These are phyloP conservation scores for Drosophila insularis DNA, from an alignment of 1,140 invertebrate species.

Conservation along the genomic window DNA sequence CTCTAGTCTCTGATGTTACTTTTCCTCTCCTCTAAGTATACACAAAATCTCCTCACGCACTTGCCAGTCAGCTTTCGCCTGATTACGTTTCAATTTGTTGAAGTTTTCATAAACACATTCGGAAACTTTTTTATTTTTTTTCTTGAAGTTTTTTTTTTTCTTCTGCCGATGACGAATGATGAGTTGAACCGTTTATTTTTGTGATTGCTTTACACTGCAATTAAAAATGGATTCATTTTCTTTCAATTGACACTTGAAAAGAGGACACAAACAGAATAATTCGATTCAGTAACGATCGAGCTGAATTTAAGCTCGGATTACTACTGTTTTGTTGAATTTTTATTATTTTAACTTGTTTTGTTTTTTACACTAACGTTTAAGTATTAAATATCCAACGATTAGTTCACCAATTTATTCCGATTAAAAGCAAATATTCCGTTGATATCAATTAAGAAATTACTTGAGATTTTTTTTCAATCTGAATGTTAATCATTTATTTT, in stretches of 20 bases:
- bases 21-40: conserved; percentile 19
- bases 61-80: conserved; percentile 56
- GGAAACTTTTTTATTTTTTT: conserved; percentile 17
- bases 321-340: not conserved
- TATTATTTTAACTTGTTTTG: no score
- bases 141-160: not conserved
- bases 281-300: not conserved
- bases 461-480: no score
- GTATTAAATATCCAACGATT: no score
- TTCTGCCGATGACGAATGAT: conserved; percentile 21
- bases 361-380: no score
- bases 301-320: not conserved
- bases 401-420: no score
- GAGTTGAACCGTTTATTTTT: conserved; percentile 29
- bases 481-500: no score
- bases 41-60: conserved; percentile 28
- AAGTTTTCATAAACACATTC: conserved; percentile 57
- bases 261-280: not conserved
- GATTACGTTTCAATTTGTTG: conserved; percentile 76
- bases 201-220: conserved; percentile 53
- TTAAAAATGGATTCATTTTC: conserved; percentile 49
- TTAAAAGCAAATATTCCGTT: no score
- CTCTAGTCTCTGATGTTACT: conserved; percentile 10
- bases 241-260: not conserved
- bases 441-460: no score